Percentiles rank a stretch among this genome's conserved stretches.
These are phyloP conservation scores for Brachymystax lenok DNA, from an alignment of 2,797 vertebrate genomes.

Conservation along the genomic window DNA sequence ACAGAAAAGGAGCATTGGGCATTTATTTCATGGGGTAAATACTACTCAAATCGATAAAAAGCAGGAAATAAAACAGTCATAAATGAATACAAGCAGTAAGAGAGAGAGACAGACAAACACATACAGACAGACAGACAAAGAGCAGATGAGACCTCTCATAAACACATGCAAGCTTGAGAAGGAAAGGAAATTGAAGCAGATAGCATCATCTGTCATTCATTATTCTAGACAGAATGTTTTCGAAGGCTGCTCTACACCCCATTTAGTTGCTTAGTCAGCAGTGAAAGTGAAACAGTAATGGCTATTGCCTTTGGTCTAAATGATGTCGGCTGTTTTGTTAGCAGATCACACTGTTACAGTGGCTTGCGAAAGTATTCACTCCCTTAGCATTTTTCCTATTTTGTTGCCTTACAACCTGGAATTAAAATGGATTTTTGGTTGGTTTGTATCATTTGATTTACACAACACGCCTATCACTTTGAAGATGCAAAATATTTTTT, in stretches of 20 bases:
- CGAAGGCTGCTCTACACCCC: constrained; percentile 20
- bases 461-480: too few relatives aligned
- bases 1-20: constrained; percentile 78
- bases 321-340: constrained; percentile 22
- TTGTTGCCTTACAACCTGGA: too few relatives aligned
- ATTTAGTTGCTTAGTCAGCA: constrained; percentile 35
- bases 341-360: background rate
- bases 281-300: constrained; percentile 17
- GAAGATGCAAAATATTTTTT: too few relatives aligned
- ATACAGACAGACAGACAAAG: background rate
- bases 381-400: too few relatives aligned
- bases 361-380: too few relatives aligned
- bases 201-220: constrained; percentile 31
- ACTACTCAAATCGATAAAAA: constrained; percentile 32
- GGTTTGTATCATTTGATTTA: too few relatives aligned
- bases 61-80: constrained; percentile 61
- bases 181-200: constrained; percentile 53
- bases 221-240: constrained; percentile 31
- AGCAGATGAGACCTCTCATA: constrained; percentile 66
- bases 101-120: constrained; percentile 31
- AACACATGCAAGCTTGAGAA: constrained; percentile 71
- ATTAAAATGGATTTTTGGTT: too few relatives aligned
- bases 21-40: constrained; percentile 74
- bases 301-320: constrained; percentile 17
- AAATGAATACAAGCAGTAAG: constrained; percentile 66